A percentile compares a stretch with the other conserved stretches of the same genome.
These are phyloP conservation scores for Halcyon senegalensis DNA, from an alignment of 2,113 vertebrate species.

Conservation along the genomic window DNA sequence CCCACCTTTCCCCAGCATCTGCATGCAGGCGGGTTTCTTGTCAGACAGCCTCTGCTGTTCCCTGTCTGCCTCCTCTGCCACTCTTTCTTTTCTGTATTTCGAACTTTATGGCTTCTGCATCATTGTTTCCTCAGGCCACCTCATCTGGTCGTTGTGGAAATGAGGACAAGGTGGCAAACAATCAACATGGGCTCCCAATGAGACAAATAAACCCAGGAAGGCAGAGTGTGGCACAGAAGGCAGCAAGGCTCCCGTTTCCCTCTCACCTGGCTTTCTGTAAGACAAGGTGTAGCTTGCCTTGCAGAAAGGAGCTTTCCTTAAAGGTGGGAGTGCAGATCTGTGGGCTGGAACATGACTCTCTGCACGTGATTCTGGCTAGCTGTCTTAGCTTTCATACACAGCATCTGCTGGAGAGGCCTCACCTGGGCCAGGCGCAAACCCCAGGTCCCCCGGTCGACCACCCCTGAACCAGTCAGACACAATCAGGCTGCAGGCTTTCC, in stretches of 20 bases:
- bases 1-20: neutral
- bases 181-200: neutral
- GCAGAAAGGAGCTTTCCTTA: neutral
- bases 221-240: neutral
- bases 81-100: neutral
- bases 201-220: neutral
- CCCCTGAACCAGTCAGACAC: neutral
- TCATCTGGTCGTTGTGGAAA: neutral
- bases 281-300: neutral
- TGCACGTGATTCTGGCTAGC: neutral
- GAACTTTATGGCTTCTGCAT: neutral
- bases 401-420: neutral
- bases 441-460: neutral
- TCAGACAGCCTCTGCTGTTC: neutral
- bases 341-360: neutral
- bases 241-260: neutral
- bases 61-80: neutral
- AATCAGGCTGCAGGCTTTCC: neutral
- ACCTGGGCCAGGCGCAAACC: neutral
- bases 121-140: neutral
- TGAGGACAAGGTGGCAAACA: neutral
- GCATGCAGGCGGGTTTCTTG: neutral
- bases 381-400: neutral
- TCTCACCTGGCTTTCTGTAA: neutral
- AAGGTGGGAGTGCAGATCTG: neutral